Evolutionary conservation across 2,113 vertebrate species (phyloP).

Genomic region (Cyanistes caeruleus): DNA sequence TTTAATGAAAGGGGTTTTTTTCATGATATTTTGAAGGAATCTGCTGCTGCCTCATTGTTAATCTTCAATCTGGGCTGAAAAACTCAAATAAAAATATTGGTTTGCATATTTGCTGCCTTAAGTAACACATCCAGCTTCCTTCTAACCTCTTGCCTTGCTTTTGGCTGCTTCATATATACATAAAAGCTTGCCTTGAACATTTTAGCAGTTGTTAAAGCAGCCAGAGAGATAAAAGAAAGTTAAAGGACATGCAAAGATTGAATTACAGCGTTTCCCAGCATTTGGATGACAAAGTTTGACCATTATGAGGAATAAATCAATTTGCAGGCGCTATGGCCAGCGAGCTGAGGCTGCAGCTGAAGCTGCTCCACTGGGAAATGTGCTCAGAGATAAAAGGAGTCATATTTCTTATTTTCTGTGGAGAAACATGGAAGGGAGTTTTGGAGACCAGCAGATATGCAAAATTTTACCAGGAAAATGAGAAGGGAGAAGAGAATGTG

Average conservation of each 20-base stretch:
- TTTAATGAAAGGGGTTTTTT: not conserved
- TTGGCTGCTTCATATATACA: not conserved
- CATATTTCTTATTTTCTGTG: not conserved
- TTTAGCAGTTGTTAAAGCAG: not conserved
- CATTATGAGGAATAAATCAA: slow-evolving; percentile 4
- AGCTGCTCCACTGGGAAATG: slow-evolving; percentile 10
- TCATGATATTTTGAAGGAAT: not conserved
- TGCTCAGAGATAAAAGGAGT: not conserved
- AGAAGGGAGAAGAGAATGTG: not conserved
- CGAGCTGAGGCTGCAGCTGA: not conserved
- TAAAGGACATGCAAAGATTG: slow-evolving; percentile 4
- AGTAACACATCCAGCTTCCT: not conserved
- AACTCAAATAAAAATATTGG: not conserved
- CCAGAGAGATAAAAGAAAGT: not conserved
- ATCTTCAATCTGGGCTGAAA: not conserved
- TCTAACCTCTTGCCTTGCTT: not conserved
- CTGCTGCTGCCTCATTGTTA: not conserved
- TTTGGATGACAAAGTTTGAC: not conserved
- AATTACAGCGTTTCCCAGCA: not conserved
- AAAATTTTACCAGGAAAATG: not conserved
- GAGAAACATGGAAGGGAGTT: not conserved
- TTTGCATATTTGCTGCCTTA: not conserved
- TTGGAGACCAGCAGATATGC: not conserved
- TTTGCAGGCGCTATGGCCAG: not conserved
- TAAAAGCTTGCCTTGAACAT: not conserved